Percentiles rank a stretch among this genome's conserved stretches.
Conservation (phyloP, 2,113 vertebrate species). For the Morone chrysops region DNA sequence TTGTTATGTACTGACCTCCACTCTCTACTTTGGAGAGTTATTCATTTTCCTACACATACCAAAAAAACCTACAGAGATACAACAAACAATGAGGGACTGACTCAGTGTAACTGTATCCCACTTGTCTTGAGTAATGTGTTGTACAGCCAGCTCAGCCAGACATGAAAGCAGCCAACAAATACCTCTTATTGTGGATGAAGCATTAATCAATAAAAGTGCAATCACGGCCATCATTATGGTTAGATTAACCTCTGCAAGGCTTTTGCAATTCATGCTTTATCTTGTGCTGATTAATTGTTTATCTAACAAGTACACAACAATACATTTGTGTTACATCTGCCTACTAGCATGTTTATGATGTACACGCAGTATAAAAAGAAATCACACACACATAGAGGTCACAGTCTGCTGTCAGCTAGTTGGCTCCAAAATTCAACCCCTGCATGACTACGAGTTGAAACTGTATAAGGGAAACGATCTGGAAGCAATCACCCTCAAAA, state of each 20-base stretch:
- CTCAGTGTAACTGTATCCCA: constrained; percentile 12
- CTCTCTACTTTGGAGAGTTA: not conserved
- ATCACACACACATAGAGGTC: constrained; percentile 13
- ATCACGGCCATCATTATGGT: constrained; percentile 24
- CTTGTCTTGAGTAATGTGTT: constrained; percentile 19
- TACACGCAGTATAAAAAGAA: constrained; percentile 4
- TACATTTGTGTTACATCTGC: constrained; percentile 21
- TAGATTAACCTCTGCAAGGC: not conserved
- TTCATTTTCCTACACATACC: not conserved
- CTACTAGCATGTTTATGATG: constrained; percentile 14
- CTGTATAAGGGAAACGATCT: constrained; percentile 62
- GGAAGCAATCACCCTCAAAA: constrained; percentile 73
- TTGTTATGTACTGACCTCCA: constrained; percentile 27
- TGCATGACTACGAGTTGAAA: constrained; percentile 40
- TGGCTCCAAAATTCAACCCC: constrained; percentile 35
- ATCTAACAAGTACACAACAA: not conserved
- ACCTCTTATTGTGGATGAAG: constrained; percentile 29
- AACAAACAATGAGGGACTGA: not conserved
- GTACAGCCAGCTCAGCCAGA: not conserved
- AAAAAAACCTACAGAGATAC: constrained; percentile 1
- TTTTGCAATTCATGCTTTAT: not conserved
- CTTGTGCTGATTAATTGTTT: constrained; percentile 6
- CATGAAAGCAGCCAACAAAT: constrained; percentile 42
- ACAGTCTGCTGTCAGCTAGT: constrained; percentile 28
- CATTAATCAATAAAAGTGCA: constrained; percentile 25